Conservation (phyloP, 2,888 invertebrate species). For the Pinctada fucata region DNA sequence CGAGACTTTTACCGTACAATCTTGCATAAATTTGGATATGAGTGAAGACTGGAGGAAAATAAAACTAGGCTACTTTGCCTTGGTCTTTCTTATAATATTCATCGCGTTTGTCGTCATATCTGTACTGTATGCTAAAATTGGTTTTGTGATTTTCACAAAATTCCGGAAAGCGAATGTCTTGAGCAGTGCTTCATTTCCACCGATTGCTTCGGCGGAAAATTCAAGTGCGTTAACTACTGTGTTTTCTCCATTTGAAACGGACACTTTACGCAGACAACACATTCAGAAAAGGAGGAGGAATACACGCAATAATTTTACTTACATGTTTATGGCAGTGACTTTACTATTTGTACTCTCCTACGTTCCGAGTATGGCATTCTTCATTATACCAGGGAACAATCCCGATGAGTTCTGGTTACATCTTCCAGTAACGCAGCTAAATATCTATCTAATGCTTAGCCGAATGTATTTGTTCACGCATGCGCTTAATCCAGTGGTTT, state of each 20-base stretch:
- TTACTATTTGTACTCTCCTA: background rate
- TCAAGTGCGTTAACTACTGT: too few relatives aligned
- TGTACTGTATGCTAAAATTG: too few relatives aligned
- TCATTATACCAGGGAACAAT: background rate
- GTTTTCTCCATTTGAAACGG: too few relatives aligned
- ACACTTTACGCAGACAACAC: background rate
- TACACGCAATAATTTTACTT: background rate
- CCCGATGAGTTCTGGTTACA: slow-evolving; percentile 1
- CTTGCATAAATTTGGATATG: background rate
- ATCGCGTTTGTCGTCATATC: too few relatives aligned
- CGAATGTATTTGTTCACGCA: background rate
- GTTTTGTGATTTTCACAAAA: too few relatives aligned
- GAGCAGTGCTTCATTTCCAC: too few relatives aligned
- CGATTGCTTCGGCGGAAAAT: too few relatives aligned
- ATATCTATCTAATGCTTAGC: background rate
- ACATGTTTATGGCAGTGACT: slow-evolving; percentile 6
- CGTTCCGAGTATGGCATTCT: background rate
- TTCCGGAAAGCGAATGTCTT: too few relatives aligned
- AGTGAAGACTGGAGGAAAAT: background rate
- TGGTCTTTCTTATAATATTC: too few relatives aligned
- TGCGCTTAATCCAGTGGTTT: background rate
- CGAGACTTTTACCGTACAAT: background rate
- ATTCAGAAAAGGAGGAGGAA: background rate
- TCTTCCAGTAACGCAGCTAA: background rate
- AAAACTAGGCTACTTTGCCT: too few relatives aligned